A percentile compares a stretch with the other conserved stretches of the same genome.
These are phyloP conservation scores for Helicolenus hilgendorfi DNA, from an alignment of 2,797 vertebrate genomes.

Conservation along the genomic window DNA sequence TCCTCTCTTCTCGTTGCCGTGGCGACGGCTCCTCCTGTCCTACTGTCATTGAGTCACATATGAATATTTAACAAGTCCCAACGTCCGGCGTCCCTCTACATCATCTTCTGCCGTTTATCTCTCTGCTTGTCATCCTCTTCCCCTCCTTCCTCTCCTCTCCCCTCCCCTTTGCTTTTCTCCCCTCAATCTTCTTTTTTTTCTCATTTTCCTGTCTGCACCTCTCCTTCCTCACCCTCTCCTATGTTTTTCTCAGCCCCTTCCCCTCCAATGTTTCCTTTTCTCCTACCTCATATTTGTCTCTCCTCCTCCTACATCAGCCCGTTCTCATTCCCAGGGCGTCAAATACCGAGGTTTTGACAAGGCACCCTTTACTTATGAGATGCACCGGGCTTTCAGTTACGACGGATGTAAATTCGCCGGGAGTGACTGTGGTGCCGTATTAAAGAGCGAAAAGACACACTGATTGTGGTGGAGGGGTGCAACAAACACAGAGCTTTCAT, in stretches of 20 bases:
- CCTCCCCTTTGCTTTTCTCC: background rate
- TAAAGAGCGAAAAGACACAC: background rate
- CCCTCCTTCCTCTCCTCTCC: background rate
- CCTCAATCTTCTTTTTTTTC: background rate
- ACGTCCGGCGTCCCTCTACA: slow-evolving; percentile 29
- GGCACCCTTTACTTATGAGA: background rate
- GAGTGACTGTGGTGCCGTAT: background rate
- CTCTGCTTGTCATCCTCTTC: background rate
- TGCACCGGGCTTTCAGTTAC: background rate
- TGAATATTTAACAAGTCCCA: slow-evolving; percentile 74
- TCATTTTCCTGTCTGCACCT: background rate
- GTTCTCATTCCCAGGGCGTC: background rate
- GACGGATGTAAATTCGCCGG: background rate
- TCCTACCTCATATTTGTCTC: background rate
- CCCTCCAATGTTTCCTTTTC: background rate
- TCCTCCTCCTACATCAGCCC: background rate
- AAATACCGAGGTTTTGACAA: background rate
- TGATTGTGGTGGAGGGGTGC: no score
- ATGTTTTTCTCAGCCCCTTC: background rate
- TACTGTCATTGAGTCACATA: slow-evolving; percentile 60
- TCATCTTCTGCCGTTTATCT: slow-evolving; percentile 49
- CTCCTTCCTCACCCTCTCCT: background rate
- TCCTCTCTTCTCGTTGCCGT: slow-evolving; percentile 34
- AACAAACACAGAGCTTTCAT: no score
- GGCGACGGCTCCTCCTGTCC: slow-evolving; percentile 43